These are phyloP conservation scores for Temnothorax rugatulus DNA, from an alignment of 2,888 invertebrate species.

Conservation along the genomic window DNA sequence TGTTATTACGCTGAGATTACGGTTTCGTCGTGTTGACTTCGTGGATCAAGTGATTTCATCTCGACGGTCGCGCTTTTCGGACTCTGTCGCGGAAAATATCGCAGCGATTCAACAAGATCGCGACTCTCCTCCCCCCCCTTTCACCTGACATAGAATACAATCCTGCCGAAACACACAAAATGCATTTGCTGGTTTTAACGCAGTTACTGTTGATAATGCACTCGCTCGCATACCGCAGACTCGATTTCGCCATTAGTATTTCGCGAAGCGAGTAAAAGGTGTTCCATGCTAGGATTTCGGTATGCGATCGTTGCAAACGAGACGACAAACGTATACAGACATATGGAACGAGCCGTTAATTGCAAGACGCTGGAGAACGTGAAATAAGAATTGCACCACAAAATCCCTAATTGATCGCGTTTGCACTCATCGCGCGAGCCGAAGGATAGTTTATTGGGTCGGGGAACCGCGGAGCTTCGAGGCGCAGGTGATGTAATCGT, in stretches of 20 bases:
- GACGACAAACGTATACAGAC: not conserved
- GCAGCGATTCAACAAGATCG: constrained; percentile 19
- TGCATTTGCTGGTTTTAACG: constrained; percentile 68
- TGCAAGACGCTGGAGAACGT: not conserved
- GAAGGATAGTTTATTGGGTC: constrained; percentile 9
- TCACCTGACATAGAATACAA: constrained; percentile 24
- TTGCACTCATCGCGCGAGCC: not conserved
- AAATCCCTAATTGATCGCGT: not conserved
- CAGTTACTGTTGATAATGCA: constrained; percentile 69
- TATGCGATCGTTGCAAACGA: not conserved
- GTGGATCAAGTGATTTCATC: not conserved
- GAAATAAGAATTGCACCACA: not conserved
- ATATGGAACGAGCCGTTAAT: not conserved
- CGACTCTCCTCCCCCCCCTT: not conserved
- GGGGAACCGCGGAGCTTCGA: constrained; percentile 41
- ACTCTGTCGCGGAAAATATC: constrained; percentile 14
- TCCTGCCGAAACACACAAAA: constrained; percentile 67
- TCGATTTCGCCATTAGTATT: constrained; percentile 68
- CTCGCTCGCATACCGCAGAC: constrained; percentile 61
- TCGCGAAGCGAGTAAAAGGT: constrained; percentile 57
- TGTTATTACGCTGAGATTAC: not conserved
- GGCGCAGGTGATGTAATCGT: constrained; percentile 61
- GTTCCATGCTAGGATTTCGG: not conserved
- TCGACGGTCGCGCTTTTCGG: not conserved
- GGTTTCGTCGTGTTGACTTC: constrained; percentile 4